Evolutionary conservation across 2,797 vertebrate species (phyloP).

Genomic region (Carcharodon carcharias): DNA sequence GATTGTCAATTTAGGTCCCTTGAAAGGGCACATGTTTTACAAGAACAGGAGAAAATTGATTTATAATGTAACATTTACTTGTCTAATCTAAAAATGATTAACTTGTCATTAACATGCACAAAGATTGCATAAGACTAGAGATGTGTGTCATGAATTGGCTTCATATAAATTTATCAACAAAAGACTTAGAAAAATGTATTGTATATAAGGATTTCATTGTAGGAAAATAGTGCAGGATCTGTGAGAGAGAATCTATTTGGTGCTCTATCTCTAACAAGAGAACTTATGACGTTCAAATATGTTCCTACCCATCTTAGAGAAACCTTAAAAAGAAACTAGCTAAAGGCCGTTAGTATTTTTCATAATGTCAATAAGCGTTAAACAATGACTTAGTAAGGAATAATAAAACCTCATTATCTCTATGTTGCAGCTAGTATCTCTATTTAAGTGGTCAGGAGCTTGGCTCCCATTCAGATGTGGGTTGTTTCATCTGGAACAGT

Average conservation of each 20-base stretch:
- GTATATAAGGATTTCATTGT: neutral
- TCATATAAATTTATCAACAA: neutral
- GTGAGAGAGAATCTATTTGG: neutral
- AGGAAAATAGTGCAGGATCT: neutral
- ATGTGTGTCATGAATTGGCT: neutral
- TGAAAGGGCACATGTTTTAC: slow-evolving; percentile 35
- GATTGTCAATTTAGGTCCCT: slow-evolving; percentile 52
- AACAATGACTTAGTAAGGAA: neutral
- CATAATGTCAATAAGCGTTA: neutral
- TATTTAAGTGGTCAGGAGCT: neutral
- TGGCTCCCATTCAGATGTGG: neutral
- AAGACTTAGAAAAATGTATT: neutral
- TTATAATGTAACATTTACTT: slow-evolving; percentile 18
- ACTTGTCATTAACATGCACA: neutral
- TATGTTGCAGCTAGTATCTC: neutral
- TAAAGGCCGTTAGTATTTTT: neutral
- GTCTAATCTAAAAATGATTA: slow-evolving; percentile 3
- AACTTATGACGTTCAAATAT: neutral
- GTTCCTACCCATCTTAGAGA: neutral
- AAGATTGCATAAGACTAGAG: neutral
- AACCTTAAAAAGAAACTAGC: neutral
- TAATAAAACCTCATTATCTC: neutral
- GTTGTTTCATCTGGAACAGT: neutral
- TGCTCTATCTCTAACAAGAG: neutral
- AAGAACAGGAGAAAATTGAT: neutral